Conservation (phyloP, 2,888 invertebrate species). For the Coenonympha glycerion region DNA sequence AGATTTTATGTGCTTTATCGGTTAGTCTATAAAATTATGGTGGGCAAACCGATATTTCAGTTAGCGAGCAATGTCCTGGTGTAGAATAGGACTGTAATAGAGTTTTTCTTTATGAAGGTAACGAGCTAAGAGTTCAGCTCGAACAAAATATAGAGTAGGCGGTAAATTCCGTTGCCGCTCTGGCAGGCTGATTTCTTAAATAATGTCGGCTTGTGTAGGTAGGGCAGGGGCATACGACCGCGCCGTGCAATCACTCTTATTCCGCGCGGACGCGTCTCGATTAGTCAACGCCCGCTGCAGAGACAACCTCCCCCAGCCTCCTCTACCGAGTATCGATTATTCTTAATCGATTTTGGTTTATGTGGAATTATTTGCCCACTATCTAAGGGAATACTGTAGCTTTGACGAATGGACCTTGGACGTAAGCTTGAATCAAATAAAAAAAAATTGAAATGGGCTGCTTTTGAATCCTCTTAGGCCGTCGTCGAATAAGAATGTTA, state of each 20-base stretch:
- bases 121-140: slow-evolving; percentile 1
- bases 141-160: slow-evolving; percentile 39
- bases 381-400: slow-evolving; percentile 30
- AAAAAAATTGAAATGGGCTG: too few species aligned
- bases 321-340: slow-evolving; percentile 63
- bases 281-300: slow-evolving; percentile 75
- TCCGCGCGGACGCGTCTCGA: slow-evolving; percentile 74
- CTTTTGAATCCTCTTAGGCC: too few species aligned
- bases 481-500: too few species aligned
- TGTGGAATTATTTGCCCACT: slow-evolving; percentile 42
- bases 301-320: slow-evolving; percentile 65
- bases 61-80: too few species aligned
- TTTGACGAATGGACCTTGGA: background rate
- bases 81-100: too few species aligned
- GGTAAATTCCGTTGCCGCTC: slow-evolving; percentile 70
- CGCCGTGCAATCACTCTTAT: slow-evolving; percentile 72
- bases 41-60: too few species aligned
- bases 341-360: slow-evolving; percentile 64
- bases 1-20: too few species aligned
- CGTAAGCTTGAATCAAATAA: too few species aligned
- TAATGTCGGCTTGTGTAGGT: slow-evolving; percentile 71
- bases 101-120: too few species aligned
- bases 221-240: slow-evolving; percentile 62
- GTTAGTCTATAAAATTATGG: too few species aligned
- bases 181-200: slow-evolving; percentile 73